A percentile compares a stretch with the other conserved stretches of the same genome.
Evolutionary conservation across 2,797 vertebrate genomes (phyloP).

Genomic region (Buphagus erythrorhynchus): DNA sequence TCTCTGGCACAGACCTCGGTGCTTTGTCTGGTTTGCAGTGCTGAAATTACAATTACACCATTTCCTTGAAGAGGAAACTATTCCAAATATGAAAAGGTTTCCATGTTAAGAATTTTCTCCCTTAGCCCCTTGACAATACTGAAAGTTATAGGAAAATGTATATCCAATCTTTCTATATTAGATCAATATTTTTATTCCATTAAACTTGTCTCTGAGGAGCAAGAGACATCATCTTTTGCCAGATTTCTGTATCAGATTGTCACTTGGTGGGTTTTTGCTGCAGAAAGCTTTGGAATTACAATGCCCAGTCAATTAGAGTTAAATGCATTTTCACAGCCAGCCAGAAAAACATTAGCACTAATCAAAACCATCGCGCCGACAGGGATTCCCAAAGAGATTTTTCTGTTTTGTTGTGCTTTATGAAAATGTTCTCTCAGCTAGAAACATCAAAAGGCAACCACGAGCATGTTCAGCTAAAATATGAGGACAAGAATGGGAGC

Average conservation of each 20-base stretch:
- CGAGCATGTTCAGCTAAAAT: neutral
- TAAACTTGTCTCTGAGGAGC: conserved; percentile 47
- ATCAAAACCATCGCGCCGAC: conserved; percentile 68
- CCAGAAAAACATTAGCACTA: conserved; percentile 80
- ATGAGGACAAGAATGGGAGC: neutral
- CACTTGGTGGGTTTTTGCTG: conserved; percentile 63
- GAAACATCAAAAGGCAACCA: conserved; percentile 51
- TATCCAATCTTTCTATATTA: conserved; percentile 65
- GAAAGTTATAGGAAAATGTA: conserved; percentile 35
- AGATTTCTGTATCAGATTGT: conserved; percentile 67
- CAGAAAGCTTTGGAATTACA: conserved; percentile 76
- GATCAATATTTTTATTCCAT: conserved; percentile 71
- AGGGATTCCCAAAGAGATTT: conserved; percentile 55
- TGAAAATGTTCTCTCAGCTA: conserved; percentile 50
- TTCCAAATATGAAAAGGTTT: conserved; percentile 42
- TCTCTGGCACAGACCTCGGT: neutral
- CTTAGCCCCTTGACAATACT: conserved; percentile 9
- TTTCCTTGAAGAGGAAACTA: conserved; percentile 52
- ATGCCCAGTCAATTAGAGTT: conserved; percentile 80
- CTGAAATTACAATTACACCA: conserved; percentile 39
- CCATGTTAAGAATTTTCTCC: conserved; percentile 34
- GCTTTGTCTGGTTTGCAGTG: conserved; percentile 26
- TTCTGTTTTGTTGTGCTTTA: conserved; percentile 31
- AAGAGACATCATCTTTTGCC: conserved; percentile 50
- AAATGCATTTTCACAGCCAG: conserved; percentile 82